phyloP scores from a whole-genome alignment of 2,888 invertebrate genomes.

The Strigamia transsilvanica region DNA sequence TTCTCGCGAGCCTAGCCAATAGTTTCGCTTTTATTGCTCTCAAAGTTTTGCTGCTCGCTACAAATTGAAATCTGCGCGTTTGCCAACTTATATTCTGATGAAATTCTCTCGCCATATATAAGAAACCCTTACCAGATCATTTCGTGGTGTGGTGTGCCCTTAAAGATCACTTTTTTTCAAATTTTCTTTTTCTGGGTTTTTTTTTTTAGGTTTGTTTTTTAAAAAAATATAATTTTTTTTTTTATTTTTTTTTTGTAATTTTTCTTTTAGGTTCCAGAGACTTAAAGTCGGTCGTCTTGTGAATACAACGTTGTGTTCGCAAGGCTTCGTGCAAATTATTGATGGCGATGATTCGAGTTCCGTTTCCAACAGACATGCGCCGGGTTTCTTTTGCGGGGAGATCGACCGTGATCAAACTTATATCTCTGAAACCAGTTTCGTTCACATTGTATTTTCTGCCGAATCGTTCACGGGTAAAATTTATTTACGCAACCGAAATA shows the following conservation, averaged over 20 bases:
- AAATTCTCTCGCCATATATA: not conserved
- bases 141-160: not conserved
- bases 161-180: not conserved
- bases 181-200: not conserved
- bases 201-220: too few relatives aligned
- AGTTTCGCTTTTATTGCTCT: slow-evolving; percentile 34
- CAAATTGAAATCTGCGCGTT: slow-evolving; percentile 46
- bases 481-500: not conserved
- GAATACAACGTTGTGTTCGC: slow-evolving; percentile 87
- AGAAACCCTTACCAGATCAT: not conserved
- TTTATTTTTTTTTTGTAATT: slow-evolving; percentile 6
- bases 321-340: slow-evolving; percentile 90
- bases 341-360: slow-evolving; percentile 91
- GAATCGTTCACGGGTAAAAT: slow-evolving; percentile 79
- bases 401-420: slow-evolving; percentile 93
- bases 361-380: slow-evolving; percentile 85
- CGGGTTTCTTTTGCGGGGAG: slow-evolving; percentile 91
- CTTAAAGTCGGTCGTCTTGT: slow-evolving; percentile 88
- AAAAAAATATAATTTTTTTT: not conserved
- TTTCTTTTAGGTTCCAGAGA: slow-evolving; percentile 80
- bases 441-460: slow-evolving; percentile 88
- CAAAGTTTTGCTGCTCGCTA: slow-evolving; percentile 41
- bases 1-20: slow-evolving; percentile 9
- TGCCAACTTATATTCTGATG: slow-evolving; percentile 34
- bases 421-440: slow-evolving; percentile 92